Evolutionary conservation across 2,888 invertebrate species (phyloP), one percentile per base, ranked within the genome.

Genomic region (Cryptocheilus praepositus): DNA sequence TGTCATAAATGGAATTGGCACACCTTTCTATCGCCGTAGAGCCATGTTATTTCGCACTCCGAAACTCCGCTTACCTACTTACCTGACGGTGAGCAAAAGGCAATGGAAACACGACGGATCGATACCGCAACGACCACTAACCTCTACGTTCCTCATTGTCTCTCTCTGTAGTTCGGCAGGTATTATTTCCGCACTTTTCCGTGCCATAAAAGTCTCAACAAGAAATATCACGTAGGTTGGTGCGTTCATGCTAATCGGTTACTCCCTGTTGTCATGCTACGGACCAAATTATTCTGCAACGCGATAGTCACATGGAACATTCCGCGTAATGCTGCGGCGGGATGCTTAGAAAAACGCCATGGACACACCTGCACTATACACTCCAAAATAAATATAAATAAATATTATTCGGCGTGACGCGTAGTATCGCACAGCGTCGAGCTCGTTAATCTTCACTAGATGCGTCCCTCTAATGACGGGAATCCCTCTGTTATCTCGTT

Each of bases 371-470:
- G 7, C 1, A 21, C 5, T 22, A 25, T 55, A n/a, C 21, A 21
- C 15, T n/a, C 8, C 18, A 43, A 7, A 56, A 78, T 75, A 80
- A 76, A 75, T 74, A 79, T 78, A 76, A 76, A 82, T 79, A 79
- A 80, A 81, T 79, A 79, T 81, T 74, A 80, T 81, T 83, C 67
- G 75, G 61, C 63, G 73, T 52, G 63, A 61, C 61, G 60, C 53
- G 53, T 53, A 60, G 70, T 68, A 63, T 63, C 64, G 74, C 49
- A 63, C 58, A 58, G 72, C 66, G 60, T 67, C 60, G 71, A 64
- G 75, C 79, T 86, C 84, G 80, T 86, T 85, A 86, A 86, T 86
- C 84, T 85, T 85, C 84, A 84, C 84, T 85, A 82, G 80, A 71
- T 79, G 74, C 78, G 76, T 80, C 81, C 76, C 76, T 78, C 77